A percentile compares a stretch with the other conserved stretches of the same genome.
Conservation (phyloP, 1,140 invertebrate genomes). For the Bombus polaris region DNA sequence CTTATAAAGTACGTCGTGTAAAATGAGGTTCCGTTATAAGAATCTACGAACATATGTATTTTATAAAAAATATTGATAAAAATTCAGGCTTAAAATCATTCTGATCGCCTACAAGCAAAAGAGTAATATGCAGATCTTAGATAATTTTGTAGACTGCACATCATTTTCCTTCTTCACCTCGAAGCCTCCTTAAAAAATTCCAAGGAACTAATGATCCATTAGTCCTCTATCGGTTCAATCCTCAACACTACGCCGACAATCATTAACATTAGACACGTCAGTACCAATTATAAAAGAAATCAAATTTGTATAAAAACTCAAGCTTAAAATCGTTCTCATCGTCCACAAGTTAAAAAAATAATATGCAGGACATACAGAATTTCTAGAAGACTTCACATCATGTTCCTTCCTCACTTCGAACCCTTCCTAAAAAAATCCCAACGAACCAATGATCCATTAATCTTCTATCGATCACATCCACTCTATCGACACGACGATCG, state of each 20-base stretch:
- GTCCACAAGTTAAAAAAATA: no score
- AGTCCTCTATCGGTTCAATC: background rate
- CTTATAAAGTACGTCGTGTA: background rate
- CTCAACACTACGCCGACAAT: background rate
- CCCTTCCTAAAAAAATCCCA: background rate
- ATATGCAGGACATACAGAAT: no score
- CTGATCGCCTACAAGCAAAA: no score
- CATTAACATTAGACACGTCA: background rate
- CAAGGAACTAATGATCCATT: background rate
- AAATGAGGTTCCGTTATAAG: background rate
- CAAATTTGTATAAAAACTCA: background rate
- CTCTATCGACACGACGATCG: background rate
- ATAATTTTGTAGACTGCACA: background rate
- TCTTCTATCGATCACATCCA: background rate
- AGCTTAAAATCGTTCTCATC: no score
- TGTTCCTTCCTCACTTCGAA: background rate
- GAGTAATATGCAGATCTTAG: no score
- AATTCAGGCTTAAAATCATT: no score
- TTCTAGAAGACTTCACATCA: background rate
- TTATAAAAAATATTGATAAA: background rate
- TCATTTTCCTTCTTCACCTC: background rate
- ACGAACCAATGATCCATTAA: background rate
- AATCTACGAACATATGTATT: background rate
- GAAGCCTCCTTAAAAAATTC: background rate
- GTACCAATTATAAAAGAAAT: background rate